Evolutionary conservation across 2,888 invertebrate genomes (phyloP).

Genomic region (Hylaea fasciaria): DNA sequence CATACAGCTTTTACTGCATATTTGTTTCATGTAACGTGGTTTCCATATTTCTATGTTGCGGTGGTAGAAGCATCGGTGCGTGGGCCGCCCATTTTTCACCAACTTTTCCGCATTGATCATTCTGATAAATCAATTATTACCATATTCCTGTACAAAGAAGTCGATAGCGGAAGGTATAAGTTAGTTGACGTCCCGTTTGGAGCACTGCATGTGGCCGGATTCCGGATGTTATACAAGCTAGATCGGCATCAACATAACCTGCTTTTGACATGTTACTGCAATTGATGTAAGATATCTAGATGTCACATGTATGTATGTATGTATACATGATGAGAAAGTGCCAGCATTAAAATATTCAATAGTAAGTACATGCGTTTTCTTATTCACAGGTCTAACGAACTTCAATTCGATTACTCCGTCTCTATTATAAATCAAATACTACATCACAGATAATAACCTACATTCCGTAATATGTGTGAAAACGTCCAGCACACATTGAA

Average conservation of each 20-base stretch:
- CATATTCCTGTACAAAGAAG: constrained; percentile 2
- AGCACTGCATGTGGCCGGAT: background rate
- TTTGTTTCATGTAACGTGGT: no score
- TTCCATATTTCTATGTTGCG: background rate
- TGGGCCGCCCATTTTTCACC: background rate
- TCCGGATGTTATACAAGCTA: background rate
- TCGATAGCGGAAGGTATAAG: background rate
- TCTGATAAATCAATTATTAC: constrained; percentile 5
- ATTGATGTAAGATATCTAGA: background rate
- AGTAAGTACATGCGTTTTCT: no score
- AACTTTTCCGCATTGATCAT: background rate
- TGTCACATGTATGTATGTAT: background rate
- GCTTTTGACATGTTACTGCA: background rate
- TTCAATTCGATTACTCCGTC: no score
- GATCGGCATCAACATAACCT: background rate
- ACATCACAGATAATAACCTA: no score
- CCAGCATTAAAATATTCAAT: no score
- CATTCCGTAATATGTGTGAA: no score
- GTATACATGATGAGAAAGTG: background rate
- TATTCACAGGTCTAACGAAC: no score
- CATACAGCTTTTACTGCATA: no score
- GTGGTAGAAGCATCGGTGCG: background rate
- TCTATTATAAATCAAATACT: no score
- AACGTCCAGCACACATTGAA: no score
- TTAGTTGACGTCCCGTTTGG: background rate